Conservation (phyloP, 2,888 invertebrate genomes). For the Acholoe squamosa region DNA sequence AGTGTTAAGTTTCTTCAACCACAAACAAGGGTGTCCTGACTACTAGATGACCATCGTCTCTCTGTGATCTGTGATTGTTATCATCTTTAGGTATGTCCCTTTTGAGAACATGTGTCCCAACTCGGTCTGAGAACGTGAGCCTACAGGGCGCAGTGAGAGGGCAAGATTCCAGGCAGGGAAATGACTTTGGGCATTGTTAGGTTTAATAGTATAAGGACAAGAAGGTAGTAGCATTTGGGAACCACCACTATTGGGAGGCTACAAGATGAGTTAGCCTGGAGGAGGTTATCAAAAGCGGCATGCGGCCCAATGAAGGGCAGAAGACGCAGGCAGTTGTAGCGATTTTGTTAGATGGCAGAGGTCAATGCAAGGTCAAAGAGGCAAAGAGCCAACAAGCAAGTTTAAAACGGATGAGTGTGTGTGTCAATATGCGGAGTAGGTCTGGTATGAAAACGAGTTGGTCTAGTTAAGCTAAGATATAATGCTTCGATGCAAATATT, state of each 20-base stretch:
- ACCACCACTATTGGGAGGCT: no score
- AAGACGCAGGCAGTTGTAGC: not conserved
- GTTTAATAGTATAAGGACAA: not conserved
- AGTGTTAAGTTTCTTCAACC: not conserved
- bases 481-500: not conserved
- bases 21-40: not conserved
- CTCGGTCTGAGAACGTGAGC: conserved; percentile 22
- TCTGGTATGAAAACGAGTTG: not conserved
- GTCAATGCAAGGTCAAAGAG: conserved; percentile 16
- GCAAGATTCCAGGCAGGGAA: not conserved
- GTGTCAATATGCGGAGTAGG: conserved; percentile 15
- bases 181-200: conserved; percentile 13
- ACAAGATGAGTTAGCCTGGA: not conserved
- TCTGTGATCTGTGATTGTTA: not conserved
- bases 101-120: not conserved
- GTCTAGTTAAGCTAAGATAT: not conserved
- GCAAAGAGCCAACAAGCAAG: not conserved
- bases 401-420: conserved; percentile 26
- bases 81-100: not conserved
- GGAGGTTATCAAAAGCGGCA: not conserved
- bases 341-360: not conserved
- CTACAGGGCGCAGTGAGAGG: not conserved
- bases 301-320: not conserved
- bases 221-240: not conserved
- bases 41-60: not conserved